phyloP scores from a whole-genome alignment of 1,140 invertebrate genomes.

The Episyrphus balteatus region DNA sequence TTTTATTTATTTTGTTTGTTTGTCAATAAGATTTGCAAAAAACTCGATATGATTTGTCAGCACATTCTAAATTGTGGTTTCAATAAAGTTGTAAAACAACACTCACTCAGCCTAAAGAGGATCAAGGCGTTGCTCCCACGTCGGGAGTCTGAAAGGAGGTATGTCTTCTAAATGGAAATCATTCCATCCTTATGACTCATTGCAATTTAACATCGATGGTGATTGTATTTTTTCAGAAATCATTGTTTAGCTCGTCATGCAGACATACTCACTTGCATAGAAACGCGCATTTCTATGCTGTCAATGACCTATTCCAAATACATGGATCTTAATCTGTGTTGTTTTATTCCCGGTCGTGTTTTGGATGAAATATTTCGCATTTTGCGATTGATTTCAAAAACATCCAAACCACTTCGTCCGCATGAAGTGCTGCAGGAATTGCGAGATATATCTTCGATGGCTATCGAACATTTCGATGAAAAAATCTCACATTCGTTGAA shows the following conservation, averaged over 20 bases:
- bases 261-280: constrained; percentile 80
- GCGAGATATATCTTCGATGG: constrained; percentile 88
- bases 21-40: constrained; percentile 59
- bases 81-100: constrained; percentile 62
- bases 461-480: constrained; percentile 93
- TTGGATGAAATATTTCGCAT: constrained; percentile 78
- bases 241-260: constrained; percentile 75
- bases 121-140: constrained; percentile 76
- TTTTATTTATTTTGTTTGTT: constrained; percentile 6
- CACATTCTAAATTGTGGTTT: constrained; percentile 72
- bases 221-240: constrained; percentile 37
- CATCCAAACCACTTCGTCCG: constrained; percentile 56
- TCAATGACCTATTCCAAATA: constrained; percentile 82
- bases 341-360: constrained; percentile 89
- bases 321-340: constrained; percentile 50
- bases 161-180: constrained; percentile 8
- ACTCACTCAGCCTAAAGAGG: constrained; percentile 58
- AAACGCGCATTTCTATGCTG: constrained; percentile 81
- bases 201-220: not conserved
- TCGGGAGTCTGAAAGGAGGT: constrained; percentile 75
- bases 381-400: constrained; percentile 53
- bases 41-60: constrained; percentile 64
- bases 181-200: not conserved
- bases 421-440: constrained; percentile 82
- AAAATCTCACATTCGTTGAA: constrained; percentile 46